Evolutionary conservation across 2,797 vertebrate species (phyloP).

Genomic region (Myiothlypis chrysogaster): DNA sequence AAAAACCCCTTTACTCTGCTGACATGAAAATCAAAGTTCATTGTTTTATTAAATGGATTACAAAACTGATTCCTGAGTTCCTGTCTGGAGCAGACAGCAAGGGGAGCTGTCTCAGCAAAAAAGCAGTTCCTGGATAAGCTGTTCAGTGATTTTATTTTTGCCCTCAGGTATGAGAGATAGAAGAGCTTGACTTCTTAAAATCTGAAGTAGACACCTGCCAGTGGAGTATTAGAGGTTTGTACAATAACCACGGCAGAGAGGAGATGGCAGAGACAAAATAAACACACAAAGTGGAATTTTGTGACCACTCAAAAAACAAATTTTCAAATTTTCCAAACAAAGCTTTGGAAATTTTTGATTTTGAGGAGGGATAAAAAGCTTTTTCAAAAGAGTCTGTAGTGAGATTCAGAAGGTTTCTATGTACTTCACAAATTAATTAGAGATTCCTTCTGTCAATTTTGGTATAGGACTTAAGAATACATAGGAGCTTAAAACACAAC

Average conservation of each 20-base stretch:
- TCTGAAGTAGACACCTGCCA: not conserved
- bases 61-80: not conserved
- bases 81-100: conserved; percentile 19
- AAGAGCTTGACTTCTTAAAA: conserved; percentile 53
- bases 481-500: not conserved
- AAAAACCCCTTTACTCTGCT: rapidly evolving
- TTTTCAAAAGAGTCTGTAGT: not conserved
- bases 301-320: not conserved
- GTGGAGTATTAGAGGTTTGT: not conserved
- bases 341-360: not conserved
- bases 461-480: not conserved
- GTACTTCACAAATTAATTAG: not conserved
- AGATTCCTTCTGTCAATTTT: not conserved
- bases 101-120: conserved; percentile 56
- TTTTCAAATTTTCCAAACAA: not conserved
- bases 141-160: conserved; percentile 50
- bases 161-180: conserved; percentile 49
- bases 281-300: not conserved
- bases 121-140: conserved; percentile 38
- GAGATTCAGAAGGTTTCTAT: not conserved
- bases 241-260: not conserved
- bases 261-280: not conserved
- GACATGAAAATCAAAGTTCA: not conserved
- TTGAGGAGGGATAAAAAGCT: rapidly evolving
- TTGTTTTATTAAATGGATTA: conserved; percentile 27